These are phyloP conservation scores for Enteromius anoplus DNA, from an alignment of 2,797 vertebrate genomes.

Conservation along the genomic window DNA sequence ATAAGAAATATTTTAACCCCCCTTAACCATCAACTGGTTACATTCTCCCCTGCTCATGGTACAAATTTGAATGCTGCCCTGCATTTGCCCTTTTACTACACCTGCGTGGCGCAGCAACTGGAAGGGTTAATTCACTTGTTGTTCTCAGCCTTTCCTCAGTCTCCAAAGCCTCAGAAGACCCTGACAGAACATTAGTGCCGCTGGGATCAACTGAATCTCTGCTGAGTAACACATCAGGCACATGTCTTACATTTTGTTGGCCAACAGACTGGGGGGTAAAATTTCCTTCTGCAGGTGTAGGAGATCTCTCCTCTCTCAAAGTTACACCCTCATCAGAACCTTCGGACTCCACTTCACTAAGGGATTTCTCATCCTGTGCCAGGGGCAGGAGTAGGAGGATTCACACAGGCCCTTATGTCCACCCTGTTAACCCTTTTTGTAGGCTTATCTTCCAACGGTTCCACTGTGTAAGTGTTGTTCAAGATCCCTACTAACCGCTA, in stretches of 20 bases:
- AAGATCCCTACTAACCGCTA: neutral
- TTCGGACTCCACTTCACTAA: neutral
- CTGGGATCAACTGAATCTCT: too few relatives aligned
- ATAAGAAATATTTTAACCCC: too few relatives aligned
- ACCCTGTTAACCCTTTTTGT: constrained; percentile 2
- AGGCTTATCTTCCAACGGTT: neutral
- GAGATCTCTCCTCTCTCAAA: neutral
- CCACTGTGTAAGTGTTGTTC: neutral
- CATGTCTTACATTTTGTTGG: neutral
- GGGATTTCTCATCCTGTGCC: neutral
- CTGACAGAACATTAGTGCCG: too few relatives aligned
- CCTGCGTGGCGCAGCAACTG: too few relatives aligned
- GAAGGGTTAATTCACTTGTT: too few relatives aligned
- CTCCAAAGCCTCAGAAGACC: too few relatives aligned
- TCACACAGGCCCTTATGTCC: neutral
- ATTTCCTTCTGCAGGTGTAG: neutral
- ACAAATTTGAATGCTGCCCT: neutral
- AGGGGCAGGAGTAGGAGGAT: neutral
- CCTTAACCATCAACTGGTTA: too few relatives aligned
- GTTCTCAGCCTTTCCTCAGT: too few relatives aligned
- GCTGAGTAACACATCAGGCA: neutral
- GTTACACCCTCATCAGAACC: too few relatives aligned
- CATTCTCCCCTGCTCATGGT: constrained; percentile 29
- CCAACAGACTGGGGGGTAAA: neutral
- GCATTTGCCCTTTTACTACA: constrained; percentile 13